A percentile compares a stretch with the other conserved stretches of the same genome.
These are phyloP conservation scores for Poecilia picta DNA, from an alignment of 2,797 vertebrate species.

Conservation along the genomic window DNA sequence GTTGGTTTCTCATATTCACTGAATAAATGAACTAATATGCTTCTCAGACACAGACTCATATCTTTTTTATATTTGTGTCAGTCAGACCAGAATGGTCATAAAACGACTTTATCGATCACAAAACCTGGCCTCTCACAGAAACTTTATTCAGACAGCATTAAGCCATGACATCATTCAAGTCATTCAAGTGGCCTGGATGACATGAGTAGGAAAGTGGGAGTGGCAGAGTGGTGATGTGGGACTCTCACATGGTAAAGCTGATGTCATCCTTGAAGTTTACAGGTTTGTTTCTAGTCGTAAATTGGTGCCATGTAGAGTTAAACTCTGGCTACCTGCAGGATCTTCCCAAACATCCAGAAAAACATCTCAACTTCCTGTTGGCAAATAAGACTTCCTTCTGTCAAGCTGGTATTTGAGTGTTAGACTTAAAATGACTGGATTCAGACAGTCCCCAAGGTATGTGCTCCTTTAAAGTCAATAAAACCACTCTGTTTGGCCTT, in stretches of 20 bases:
- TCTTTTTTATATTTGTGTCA: background rate
- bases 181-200: background rate
- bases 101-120: background rate
- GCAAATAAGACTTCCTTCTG: background rate
- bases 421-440: background rate
- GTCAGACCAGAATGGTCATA: background rate
- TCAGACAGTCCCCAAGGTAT: background rate
- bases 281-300: background rate
- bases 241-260: background rate
- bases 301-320: background rate
- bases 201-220: background rate
- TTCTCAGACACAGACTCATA: background rate
- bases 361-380: background rate
- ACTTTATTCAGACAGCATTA: background rate
- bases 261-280: background rate
- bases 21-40: no score
- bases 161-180: background rate
- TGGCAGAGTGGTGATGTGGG: background rate
- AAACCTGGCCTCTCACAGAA: background rate
- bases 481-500: background rate
- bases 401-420: background rate
- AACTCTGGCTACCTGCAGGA: background rate
- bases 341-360: background rate
- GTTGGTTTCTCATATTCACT: no score
- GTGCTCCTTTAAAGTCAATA: background rate